Evolutionary conservation across 2,797 vertebrate species (phyloP), one percentile per base, ranked within the genome.

Genomic region (Dipus sagitta): DNA sequence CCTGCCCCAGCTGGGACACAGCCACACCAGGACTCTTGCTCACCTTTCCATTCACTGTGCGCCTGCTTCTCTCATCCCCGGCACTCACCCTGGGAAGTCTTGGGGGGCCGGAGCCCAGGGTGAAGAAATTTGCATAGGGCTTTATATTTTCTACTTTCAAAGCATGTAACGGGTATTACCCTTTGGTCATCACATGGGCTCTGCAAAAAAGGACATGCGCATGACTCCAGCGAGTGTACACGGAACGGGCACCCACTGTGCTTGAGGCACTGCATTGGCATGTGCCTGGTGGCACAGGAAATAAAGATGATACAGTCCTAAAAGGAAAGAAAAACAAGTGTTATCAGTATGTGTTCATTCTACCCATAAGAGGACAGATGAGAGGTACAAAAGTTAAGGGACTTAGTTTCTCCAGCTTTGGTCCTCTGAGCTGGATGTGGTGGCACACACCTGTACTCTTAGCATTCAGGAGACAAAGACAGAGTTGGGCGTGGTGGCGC

Each of bases 381-480:
- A 82, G 30, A 88, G 58, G 26, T 24, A 91, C n/a, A 60, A 47
- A 90, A 68, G 74, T 68, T 64, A 90, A 87, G n/a, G 52, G 30
- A 60, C 42, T 94, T 87, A 71, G 30, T 4, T 71, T 68, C 47
- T 68, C 18, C 30, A 81, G 54, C 70, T 76, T 34, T 0, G 2
- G 34, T 88, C 13, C 79, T 81, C 34, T 65, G 34, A 60, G 76
- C 20, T 52, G 47, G 58, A 32, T 60, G 54, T 12, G 54, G 54
- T 12, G 54, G 54, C 30, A 60, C 52, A 79, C n/a, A 60, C 21
- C 52, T 79, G 2, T 60, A 32, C 23, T 60, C 77, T 28, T 32
- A 58, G 47, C 47, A 47, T 47, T 47, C 47, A 47, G 7, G 47
- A 47, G 47, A 47, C 47, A 47, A 47, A 47, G 10, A 47, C 47